Evolutionary conservation across 2,888 invertebrate species (phyloP).

Genomic region (Eristalinus sepulchralis): DNA sequence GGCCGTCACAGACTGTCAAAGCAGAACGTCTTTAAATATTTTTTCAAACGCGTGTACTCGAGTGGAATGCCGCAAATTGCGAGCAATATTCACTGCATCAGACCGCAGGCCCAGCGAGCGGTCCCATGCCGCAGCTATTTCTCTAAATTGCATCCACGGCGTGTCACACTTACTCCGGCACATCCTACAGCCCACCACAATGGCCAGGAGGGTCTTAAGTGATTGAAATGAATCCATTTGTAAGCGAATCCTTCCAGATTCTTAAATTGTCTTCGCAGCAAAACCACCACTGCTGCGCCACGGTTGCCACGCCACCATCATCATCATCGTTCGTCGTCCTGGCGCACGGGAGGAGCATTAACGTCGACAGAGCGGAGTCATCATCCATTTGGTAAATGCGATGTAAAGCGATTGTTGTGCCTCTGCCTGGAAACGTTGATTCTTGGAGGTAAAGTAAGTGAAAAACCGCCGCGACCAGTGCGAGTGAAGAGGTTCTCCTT

Average conservation of each 20-base stretch:
- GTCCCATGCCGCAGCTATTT: conserved; percentile 64
- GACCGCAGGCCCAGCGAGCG: conserved; percentile 14
- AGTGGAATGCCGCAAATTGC: conserved; percentile 62
- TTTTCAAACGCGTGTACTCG: conserved; percentile 56
- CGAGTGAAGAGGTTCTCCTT: conserved; percentile 55
- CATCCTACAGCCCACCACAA: conserved; percentile 47
- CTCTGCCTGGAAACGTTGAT: conserved; percentile 59
- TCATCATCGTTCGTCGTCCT: background rate
- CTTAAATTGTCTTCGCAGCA: conserved; percentile 55
- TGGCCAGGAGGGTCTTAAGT: conserved; percentile 64
- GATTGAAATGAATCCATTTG: conserved; percentile 70
- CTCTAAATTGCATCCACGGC: conserved; percentile 60
- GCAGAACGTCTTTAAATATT: conserved; percentile 26
- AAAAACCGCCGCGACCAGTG: conserved; percentile 68
- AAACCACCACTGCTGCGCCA: background rate
- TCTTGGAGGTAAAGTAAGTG: conserved; percentile 69
- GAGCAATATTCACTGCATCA: conserved; percentile 55
- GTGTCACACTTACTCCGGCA: conserved; percentile 42
- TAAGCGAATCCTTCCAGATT: conserved; percentile 51
- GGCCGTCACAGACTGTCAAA: conserved; percentile 12
- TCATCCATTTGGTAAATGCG: conserved; percentile 68
- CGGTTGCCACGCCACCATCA: conserved; percentile 6
- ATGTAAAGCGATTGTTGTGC: conserved; percentile 67
- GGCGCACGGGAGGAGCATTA: background rate
- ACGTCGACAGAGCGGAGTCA: conserved; percentile 46